Percentiles rank a stretch among this genome's conserved stretches.
Conservation (phyloP, 2,888 invertebrate species). For the Orthosia cruda region DNA sequence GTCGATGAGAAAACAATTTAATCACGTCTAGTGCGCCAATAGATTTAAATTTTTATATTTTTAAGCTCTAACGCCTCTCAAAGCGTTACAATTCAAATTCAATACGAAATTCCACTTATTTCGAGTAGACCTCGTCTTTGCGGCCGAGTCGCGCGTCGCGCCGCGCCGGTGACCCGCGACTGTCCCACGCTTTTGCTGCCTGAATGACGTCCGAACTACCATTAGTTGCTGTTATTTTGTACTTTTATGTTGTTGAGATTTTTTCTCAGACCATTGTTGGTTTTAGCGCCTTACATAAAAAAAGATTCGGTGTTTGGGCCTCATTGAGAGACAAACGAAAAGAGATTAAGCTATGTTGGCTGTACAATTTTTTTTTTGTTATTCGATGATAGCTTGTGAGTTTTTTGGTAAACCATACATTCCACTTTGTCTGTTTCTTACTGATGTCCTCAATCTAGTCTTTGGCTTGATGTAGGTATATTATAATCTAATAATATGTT, state of each 20-base stretch:
- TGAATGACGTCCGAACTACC: constrained; percentile 64
- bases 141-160: constrained; percentile 37
- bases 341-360: constrained; percentile 17
- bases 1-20: not conserved
- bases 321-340: constrained; percentile 16
- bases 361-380: constrained; percentile 38
- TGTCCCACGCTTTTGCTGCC: constrained; percentile 81
- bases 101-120: constrained; percentile 64
- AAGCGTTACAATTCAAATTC: constrained; percentile 44
- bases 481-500: not conserved
- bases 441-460: not conserved
- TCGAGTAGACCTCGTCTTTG: constrained; percentile 70
- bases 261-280: constrained; percentile 73
- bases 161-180: constrained; percentile 75
- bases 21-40: not conserved
- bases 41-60: not conserved
- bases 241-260: constrained; percentile 67
- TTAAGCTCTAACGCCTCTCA: constrained; percentile 8
- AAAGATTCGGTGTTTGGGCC: constrained; percentile 24
- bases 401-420: constrained; percentile 8
- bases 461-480: too few relatives aligned
- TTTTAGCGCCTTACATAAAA: constrained; percentile 60
- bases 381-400: constrained; percentile 26
- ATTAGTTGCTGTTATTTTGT: constrained; percentile 72
- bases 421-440: not conserved